Percentiles rank a stretch among this genome's conserved stretches.
Conservation (phyloP, 2,888 invertebrate genomes). For the Stenolophus ochropezus region DNA sequence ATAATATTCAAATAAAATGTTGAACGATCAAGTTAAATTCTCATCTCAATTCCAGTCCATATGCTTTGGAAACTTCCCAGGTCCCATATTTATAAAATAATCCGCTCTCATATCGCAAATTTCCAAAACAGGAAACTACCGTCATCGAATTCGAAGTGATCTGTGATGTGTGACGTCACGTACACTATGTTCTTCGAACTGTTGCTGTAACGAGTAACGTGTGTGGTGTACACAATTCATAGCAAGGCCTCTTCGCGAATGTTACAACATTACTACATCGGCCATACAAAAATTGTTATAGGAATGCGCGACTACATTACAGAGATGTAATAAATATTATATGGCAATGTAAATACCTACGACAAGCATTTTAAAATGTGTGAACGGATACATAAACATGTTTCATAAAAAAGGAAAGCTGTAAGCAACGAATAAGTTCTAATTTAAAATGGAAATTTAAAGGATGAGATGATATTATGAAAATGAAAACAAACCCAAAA, state of each 20-base stretch:
- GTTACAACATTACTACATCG: conserved; percentile 9
- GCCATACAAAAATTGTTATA: conserved; percentile 9
- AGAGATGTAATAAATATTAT: conserved; percentile 15
- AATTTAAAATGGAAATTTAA: too few species aligned
- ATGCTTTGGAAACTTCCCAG: too few species aligned
- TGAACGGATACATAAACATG: not conserved
- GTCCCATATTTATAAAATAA: not conserved
- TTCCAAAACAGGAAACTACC: conserved; percentile 51
- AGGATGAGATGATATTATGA: too few species aligned
- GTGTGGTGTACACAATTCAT: conserved; percentile 15
- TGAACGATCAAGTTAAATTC: too few species aligned
- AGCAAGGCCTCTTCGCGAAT: conserved; percentile 5
- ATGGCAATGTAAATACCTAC: not conserved
- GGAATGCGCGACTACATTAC: not conserved
- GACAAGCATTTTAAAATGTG: not conserved
- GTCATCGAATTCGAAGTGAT: conserved; percentile 43
- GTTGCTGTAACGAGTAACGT: conserved; percentile 34
- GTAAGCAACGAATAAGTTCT: too few species aligned
- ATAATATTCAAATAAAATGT: too few species aligned
- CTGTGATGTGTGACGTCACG: conserved; percentile 49
- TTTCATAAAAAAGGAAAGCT: too few species aligned
- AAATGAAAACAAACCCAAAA: too few species aligned
- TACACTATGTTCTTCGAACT: conserved; percentile 40
- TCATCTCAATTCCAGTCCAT: too few species aligned
- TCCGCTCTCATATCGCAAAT: conserved; percentile 24